Evolutionary conservation across 2,888 invertebrate genomes (phyloP).

Genomic region (Chironomus riparius): DNA sequence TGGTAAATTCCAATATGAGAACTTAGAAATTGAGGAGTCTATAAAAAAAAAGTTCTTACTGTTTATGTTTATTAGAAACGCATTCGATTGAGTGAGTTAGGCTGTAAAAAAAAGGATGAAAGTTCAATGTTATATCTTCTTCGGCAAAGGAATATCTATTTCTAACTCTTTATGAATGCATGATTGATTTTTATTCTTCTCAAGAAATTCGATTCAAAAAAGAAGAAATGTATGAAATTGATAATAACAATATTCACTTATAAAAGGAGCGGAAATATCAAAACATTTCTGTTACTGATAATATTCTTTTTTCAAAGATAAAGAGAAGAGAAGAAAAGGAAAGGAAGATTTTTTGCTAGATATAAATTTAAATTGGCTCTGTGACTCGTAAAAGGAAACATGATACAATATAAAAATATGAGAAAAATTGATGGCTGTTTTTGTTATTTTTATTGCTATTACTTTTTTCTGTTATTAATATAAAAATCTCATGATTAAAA

Average conservation of each 20-base stretch:
- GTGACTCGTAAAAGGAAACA: not conserved
- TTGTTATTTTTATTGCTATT: no score
- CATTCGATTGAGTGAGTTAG: not conserved
- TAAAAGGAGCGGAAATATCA: slow-evolving; percentile 8
- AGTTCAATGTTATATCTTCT: slow-evolving; percentile 11
- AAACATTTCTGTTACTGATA: not conserved
- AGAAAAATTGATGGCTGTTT: no score
- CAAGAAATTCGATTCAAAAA: slow-evolving; percentile 7
- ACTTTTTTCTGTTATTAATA: no score
- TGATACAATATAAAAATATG: no score
- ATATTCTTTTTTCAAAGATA: not conserved
- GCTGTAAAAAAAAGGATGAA: not conserved
- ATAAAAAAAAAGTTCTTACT: no score
- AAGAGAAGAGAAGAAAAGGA: not conserved
- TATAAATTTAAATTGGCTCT: not conserved
- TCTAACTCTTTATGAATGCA: slow-evolving; percentile 20
- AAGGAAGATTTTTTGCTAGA: not conserved
- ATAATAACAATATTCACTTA: no score
- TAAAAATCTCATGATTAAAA: no score
- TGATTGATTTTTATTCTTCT: slow-evolving; percentile 24
- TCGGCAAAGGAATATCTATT: not conserved
- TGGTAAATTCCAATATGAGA: no score
- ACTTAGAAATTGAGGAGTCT: no score
- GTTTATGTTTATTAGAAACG: not conserved
- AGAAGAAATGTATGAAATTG: no score